A percentile compares a stretch with the other conserved stretches of the same genome.
phyloP scores from a whole-genome alignment of 2,113 vertebrate species.

The Centropus unirufus region DNA sequence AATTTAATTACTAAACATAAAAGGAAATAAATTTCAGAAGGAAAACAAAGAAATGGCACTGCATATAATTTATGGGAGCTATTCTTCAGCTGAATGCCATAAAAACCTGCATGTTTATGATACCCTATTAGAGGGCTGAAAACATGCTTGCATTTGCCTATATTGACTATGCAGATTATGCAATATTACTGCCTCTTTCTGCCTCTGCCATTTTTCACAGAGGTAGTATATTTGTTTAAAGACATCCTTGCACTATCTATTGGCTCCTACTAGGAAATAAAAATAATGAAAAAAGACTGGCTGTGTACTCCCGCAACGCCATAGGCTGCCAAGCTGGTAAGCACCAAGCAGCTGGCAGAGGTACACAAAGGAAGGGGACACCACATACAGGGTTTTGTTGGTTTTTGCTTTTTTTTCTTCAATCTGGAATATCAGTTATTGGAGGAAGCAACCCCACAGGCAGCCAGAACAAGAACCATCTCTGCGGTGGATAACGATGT shows the following conservation, averaged over 20 bases:
- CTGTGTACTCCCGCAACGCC: not conserved
- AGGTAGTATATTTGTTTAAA: not conserved
- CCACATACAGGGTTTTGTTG: not conserved
- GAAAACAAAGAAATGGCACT: not conserved
- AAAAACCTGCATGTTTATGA: not conserved
- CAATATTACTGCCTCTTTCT: not conserved
- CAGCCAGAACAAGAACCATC: not conserved
- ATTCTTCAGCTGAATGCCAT: not conserved
- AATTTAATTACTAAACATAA: slow-evolving; percentile 16
- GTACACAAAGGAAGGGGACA: not conserved
- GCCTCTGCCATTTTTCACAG: not conserved
- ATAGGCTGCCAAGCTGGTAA: not conserved
- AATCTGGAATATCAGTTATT: not conserved
- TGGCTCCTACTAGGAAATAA: not conserved
- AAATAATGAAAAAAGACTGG: not conserved
- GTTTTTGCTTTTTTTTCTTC: not conserved
- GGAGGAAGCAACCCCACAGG: not conserved
- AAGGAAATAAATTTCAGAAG: slow-evolving; percentile 1
- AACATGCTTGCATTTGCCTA: not conserved
- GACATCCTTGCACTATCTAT: not conserved
- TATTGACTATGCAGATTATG: not conserved
- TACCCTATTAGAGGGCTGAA: not conserved
- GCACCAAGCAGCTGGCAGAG: not conserved
- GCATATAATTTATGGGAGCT: not conserved
- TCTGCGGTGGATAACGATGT: not conserved